phyloP scores from a whole-genome alignment of 1,140 invertebrate species.

The Mizuhopecten yessoensis region DNA sequence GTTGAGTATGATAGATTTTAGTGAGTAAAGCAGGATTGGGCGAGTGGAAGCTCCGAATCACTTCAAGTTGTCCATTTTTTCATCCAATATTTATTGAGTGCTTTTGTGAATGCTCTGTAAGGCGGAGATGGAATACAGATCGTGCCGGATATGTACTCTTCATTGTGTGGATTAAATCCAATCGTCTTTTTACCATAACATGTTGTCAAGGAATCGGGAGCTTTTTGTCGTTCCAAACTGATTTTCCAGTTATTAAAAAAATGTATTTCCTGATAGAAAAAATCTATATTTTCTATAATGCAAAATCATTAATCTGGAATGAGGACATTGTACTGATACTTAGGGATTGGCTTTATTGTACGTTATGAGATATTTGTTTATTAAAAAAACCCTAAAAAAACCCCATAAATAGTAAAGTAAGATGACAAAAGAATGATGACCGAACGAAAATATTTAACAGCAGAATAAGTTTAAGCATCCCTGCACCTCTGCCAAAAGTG shows the following conservation, averaged over 20 bases:
- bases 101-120: neutral
- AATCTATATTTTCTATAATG: neutral
- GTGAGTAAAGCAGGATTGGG: too few relatives aligned
- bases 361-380: too few relatives aligned
- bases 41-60: neutral
- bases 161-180: neutral
- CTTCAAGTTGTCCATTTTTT: constrained; percentile 6
- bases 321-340: too few relatives aligned
- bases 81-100: neutral
- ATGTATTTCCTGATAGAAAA: neutral
- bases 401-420: too few relatives aligned
- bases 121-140: neutral
- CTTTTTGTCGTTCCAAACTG: neutral
- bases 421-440: too few relatives aligned
- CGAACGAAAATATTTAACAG: too few relatives aligned
- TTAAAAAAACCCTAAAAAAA: too few relatives aligned
- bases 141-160: neutral
- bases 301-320: neutral
- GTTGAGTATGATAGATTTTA: too few relatives aligned
- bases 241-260: neutral
- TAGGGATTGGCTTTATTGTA: too few relatives aligned
- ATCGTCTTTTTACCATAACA: neutral
- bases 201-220: neutral
- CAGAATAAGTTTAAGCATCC: too few relatives aligned
- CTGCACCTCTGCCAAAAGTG: too few relatives aligned